Evolutionary conservation across 2,797 vertebrate genomes (phyloP), one percentile per base, ranked within the genome.

Genomic region (Myotis myotis): DNA sequence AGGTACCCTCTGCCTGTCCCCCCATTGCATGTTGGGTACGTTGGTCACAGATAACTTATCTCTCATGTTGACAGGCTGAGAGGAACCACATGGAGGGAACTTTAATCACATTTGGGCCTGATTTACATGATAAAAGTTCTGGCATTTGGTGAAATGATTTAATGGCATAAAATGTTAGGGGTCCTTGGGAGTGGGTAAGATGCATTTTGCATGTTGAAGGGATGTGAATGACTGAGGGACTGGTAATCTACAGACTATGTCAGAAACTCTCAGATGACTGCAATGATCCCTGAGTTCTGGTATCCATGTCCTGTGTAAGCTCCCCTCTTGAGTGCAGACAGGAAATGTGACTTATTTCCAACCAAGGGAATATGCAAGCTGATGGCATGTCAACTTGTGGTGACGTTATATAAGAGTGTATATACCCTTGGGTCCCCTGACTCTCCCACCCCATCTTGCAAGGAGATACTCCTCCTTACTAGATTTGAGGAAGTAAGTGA

Each of bases 11-110:
- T 33, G n/a, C 5, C 10, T 47, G 33, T 2, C 36, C 8, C 2
- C 10, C 9, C 15, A 13, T 0, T 17, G 20, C 23, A 9, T 0
- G 0, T 4, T 1, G 19, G 30, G 38, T 28, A 44, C 74, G 8
- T 17, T 57, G 4, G 20, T 51, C 13, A 20, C 25, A 57, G 36
- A 17, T 8, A 74, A 44, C 13, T 6, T 22, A 6, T 33, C 66
- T 53, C 25, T 62, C 41, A 13, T 17, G 53, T 9, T 11, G 38
- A 86, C 3, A 44, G 6, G 19, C 6, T 41, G n/a, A 71, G 44
- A 44, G 28, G 23, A 8, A 6, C 17, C 13, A 60, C 13, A 57
- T 6, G 41, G 47, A 12, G 4, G 62, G 30, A 47, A 13, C 20
- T 47, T 68, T 22, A 7, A 19, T 41, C 6, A 23, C 28, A 15